Evolutionary conservation across 2,113 vertebrate genomes (phyloP).

Genomic region (Alaudala cheleensis): DNA sequence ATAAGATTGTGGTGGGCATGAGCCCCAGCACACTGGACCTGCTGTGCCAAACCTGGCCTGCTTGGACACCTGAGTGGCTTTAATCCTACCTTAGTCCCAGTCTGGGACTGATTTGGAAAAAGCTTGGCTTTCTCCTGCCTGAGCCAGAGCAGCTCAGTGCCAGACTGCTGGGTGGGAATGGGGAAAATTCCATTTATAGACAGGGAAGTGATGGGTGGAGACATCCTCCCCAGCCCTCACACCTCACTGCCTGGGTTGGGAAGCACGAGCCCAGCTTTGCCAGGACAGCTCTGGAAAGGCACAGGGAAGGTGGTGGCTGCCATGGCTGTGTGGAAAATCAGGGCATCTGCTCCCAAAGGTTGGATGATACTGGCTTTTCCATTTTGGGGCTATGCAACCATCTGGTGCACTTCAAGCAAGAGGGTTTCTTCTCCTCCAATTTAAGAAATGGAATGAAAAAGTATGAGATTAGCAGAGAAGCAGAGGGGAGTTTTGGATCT

Average conservation of each 20-base stretch:
- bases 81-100: rapidly evolving
- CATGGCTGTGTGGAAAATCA: background rate
- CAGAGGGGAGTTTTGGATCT: background rate
- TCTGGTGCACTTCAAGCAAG: background rate
- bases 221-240: background rate
- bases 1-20: background rate
- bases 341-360: slow-evolving; percentile 21
- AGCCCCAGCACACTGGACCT: background rate
- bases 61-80: background rate
- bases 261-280: background rate
- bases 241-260: background rate
- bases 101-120: background rate
- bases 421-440: slow-evolving; percentile 29
- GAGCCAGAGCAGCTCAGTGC: background rate
- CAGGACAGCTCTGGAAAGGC: background rate
- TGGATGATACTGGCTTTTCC: background rate
- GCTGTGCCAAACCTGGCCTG: background rate
- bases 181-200: background rate
- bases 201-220: background rate
- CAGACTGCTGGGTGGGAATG: background rate
- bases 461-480: background rate
- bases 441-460: background rate
- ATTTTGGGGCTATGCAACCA: slow-evolving; percentile 10
- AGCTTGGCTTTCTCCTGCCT: background rate
- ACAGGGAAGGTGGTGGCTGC: background rate